Base-by-base conservation (phyloP, 1,140 invertebrate species). In the Meloidogyne chitwoodi region DNA sequence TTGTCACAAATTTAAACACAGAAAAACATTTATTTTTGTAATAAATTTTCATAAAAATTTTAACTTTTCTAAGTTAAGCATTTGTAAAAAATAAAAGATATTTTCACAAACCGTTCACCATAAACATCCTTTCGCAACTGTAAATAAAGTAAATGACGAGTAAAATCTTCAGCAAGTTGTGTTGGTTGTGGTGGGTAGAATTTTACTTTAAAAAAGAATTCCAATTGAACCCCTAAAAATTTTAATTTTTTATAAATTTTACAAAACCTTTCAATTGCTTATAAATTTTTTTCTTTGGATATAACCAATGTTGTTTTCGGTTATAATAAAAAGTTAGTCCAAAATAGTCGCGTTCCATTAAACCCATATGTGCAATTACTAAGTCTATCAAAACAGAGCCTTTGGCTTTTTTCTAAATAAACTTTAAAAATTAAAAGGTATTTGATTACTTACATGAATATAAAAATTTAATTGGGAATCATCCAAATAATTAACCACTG, bases 181-280 rank as follows among this genome's bases (percentile, higher is more conserved):
- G 93, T 91, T 5, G 96, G 96, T 88, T 99, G 96, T 44, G 95
- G 95, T 3, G 96, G 96, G 89, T 99, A 99, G 89, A 99, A 99
- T 89, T 99, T 99, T 10, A 99, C 95, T 88, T 95, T 93, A 88
- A 99, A 98, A 83, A 91, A 91, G 85, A 99, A 92, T 79, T 93
- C 92, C 94, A 94, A 97, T 31, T 94, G 93, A 83, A 94, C 93
- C 85, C 91, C 93, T 94, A 19, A 89, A 89, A 66, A 44, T n/a
- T 64, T 68, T 24, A 12, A 19, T 27, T 44, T n/a, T 34, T 27
- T 38, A 16, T 27, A 71, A 31, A 2, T n/a, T 38, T n/a, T 8
- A 8, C 2, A n/a, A 26, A 34, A 83, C 81, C 79, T 81, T 85
- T 87, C 22, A 86, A 48, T 69, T 87, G 85, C 64, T 83, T 87